These are phyloP conservation scores for Danio kyathit DNA, from an alignment of 2,797 vertebrate genomes.

Conservation along the genomic window DNA sequence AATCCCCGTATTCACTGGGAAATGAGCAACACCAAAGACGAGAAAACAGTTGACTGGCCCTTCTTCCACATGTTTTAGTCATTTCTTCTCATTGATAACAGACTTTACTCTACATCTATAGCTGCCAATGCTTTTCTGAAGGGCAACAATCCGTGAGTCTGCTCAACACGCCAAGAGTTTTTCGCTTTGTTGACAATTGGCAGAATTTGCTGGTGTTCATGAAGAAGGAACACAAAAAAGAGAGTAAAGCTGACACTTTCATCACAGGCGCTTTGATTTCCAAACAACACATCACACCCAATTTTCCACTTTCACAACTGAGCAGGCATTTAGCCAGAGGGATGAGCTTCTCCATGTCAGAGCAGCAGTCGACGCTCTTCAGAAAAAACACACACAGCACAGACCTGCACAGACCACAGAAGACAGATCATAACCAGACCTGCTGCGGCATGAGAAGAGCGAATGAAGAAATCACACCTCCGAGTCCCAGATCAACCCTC, in stretches of 20 bases:
- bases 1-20: slow-evolving; percentile 11
- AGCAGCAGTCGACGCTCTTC: slow-evolving; percentile 22
- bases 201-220: slow-evolving; percentile 43
- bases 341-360: slow-evolving; percentile 50
- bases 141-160: slow-evolving; percentile 50
- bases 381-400: slow-evolving; percentile 16
- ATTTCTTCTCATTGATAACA: slow-evolving; percentile 31
- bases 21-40: slow-evolving; percentile 1
- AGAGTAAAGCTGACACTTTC: slow-evolving; percentile 49
- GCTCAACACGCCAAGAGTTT: slow-evolving; percentile 38
- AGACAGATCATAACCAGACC: slow-evolving; percentile 26
- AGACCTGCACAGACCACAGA: slow-evolving; percentile 16
- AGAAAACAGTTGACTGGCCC: neutral
- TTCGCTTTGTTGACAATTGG: slow-evolving; percentile 53
- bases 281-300: slow-evolving; percentile 64
- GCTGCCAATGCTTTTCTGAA: slow-evolving; percentile 47
- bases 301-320: slow-evolving; percentile 64
- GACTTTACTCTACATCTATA: slow-evolving; percentile 24
- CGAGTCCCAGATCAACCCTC: neutral
- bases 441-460: slow-evolving; percentile 18
- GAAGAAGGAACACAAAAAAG: slow-evolving; percentile 39
- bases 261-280: slow-evolving; percentile 60
- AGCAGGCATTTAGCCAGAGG: slow-evolving; percentile 59
- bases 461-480: slow-evolving; percentile 34
- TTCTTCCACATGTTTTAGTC: neutral